Evolutionary conservation across 2,113 vertebrate genomes (phyloP).

Genomic region (Archilochus colubris): DNA sequence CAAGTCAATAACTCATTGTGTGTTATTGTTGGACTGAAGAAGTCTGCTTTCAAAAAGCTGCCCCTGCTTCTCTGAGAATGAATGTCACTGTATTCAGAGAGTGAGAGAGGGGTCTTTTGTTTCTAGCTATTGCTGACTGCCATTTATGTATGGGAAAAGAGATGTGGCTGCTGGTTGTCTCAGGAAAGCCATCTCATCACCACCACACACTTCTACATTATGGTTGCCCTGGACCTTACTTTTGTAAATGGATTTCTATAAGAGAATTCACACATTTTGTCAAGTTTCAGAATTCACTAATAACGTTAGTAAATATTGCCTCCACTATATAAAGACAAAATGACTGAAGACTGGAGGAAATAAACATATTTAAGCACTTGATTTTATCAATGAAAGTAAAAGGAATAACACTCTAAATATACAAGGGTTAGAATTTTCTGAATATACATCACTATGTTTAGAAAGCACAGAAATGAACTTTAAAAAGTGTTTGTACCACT

Average conservation of each 20-base stretch:
- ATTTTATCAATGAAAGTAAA: background rate
- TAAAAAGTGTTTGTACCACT: background rate
- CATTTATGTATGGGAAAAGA: conserved; percentile 81
- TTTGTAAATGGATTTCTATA: background rate
- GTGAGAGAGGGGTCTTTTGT: conserved; percentile 77
- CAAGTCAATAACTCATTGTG: conserved; percentile 93
- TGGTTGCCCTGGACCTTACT: background rate
- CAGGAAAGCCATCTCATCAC: conserved; percentile 29
- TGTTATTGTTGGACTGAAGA: conserved; percentile 82
- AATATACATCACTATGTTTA: background rate
- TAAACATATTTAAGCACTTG: background rate
- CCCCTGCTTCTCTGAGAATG: conserved; percentile 78
- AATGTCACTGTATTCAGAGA: conserved; percentile 81
- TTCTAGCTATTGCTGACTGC: conserved; percentile 72
- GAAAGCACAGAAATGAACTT: background rate
- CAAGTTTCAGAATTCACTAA: background rate
- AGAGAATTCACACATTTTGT: background rate
- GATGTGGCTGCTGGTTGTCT: conserved; percentile 61
- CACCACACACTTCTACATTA: background rate
- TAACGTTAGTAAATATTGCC: background rate
- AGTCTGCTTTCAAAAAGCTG: conserved; percentile 82
- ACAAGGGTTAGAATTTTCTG: background rate
- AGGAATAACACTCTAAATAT: background rate
- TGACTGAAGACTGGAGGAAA: background rate
- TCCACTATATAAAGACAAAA: background rate